Percentiles rank a stretch among this genome's conserved stretches.
Evolutionary conservation across 2,888 invertebrate species (phyloP).

Genomic region (Petrolisthes cinctipes): DNA sequence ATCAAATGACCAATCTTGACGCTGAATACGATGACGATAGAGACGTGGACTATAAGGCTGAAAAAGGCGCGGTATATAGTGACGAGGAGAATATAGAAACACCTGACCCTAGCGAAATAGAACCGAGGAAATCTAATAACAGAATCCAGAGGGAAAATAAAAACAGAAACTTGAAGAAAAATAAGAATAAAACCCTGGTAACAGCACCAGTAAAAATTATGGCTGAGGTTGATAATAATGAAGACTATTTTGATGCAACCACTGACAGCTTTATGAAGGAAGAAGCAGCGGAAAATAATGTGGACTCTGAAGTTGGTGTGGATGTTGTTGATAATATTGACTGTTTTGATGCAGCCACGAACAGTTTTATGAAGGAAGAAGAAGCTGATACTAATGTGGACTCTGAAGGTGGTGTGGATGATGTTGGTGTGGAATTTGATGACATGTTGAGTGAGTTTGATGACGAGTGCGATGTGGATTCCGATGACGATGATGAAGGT

Average conservation of each 20-base stretch:
- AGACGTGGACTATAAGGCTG: slow-evolving; percentile 18
- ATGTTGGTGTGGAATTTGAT: slow-evolving; percentile 28
- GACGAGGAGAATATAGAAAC: slow-evolving; percentile 1
- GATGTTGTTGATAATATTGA: too few species aligned
- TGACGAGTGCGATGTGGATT: slow-evolving; percentile 25
- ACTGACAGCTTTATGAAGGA: slow-evolving; percentile 34
- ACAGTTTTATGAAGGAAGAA: slow-evolving; percentile 35
- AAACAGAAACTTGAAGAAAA: not conserved
- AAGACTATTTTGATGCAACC: not conserved
- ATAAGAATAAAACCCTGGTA: not conserved
- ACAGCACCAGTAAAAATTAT: not conserved
- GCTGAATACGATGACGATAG: slow-evolving; percentile 17
- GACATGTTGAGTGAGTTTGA: slow-evolving; percentile 16
- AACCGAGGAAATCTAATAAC: too few species aligned
- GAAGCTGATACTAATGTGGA: not conserved
- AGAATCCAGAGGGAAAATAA: not conserved
- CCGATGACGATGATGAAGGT: not conserved
- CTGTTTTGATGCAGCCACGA: slow-evolving; percentile 6
- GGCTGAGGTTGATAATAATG: not conserved
- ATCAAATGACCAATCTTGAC: slow-evolving; percentile 4
- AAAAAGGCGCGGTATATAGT: not conserved
- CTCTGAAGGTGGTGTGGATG: not conserved
- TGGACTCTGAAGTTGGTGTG: too few species aligned
- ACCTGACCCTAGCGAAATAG: not conserved
- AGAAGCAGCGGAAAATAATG: not conserved